Evolutionary conservation across 2,888 invertebrate genomes (phyloP).

Genomic region (Theretra japonica): DNA sequence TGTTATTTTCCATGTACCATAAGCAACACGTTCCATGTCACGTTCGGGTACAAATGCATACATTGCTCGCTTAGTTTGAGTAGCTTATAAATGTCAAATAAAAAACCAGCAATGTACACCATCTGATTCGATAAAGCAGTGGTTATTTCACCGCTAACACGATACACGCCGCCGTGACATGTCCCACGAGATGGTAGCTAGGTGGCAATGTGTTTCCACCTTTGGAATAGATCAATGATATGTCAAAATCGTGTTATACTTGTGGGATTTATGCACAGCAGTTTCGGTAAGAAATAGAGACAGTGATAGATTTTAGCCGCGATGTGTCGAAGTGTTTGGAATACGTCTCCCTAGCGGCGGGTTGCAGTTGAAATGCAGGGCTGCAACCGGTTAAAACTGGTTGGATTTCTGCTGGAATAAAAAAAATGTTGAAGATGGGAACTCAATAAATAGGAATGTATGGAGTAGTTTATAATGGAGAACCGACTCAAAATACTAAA

Average conservation of each 20-base stretch:
- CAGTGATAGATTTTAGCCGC: conserved; percentile 73
- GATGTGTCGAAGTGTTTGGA: conserved; percentile 41
- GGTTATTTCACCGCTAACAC: background rate
- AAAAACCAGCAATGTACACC: background rate
- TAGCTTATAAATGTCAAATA: background rate
- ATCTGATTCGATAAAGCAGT: background rate
- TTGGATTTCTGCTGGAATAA: too few relatives aligned
- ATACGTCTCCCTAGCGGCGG: conserved; percentile 48
- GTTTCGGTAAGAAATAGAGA: conserved; percentile 67
- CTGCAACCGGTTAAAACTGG: background rate
- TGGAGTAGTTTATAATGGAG: too few relatives aligned
- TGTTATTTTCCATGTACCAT: conserved; percentile 13
- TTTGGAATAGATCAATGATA: conserved; percentile 79
- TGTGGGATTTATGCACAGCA: conserved; percentile 74
- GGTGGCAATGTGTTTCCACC: conserved; percentile 75
- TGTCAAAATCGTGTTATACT: conserved; percentile 81
- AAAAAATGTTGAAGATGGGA: too few relatives aligned
- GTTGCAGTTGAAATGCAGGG: conserved; percentile 36
- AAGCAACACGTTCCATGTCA: background rate
- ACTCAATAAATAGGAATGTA: too few relatives aligned
- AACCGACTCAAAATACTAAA: too few relatives aligned
- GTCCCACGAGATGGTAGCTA: conserved; percentile 64
- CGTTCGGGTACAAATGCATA: background rate
- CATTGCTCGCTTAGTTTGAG: conserved; percentile 8
- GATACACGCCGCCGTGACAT: conserved; percentile 47